A percentile compares a stretch with the other conserved stretches of the same genome.
Evolutionary conservation across 2,797 vertebrate species (phyloP).

Genomic region (Propithecus perrieri): DNA sequence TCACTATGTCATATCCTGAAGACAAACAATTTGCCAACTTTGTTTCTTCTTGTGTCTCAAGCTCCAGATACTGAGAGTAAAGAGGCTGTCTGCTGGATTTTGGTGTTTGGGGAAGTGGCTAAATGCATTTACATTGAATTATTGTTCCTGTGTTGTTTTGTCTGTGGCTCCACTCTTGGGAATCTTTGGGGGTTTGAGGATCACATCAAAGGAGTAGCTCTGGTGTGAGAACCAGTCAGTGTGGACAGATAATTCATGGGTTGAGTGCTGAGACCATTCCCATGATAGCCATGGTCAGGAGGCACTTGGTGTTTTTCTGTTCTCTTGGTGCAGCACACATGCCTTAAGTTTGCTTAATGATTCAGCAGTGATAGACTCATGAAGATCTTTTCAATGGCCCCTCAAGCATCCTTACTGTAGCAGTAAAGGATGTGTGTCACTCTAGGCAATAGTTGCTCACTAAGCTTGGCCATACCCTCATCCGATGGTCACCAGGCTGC

Average conservation of each 20-base stretch:
- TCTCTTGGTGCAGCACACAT: constrained; percentile 86
- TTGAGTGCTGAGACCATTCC: constrained; percentile 87
- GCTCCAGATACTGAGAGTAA: constrained; percentile 21
- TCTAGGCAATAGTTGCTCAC: background rate
- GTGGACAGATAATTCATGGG: constrained; percentile 86
- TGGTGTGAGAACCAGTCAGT: constrained; percentile 87
- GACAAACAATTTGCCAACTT: constrained; percentile 31
- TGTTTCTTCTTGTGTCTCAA: constrained; percentile 2
- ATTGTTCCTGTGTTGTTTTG: constrained; percentile 73
- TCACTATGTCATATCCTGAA: constrained; percentile 12
- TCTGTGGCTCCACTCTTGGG: constrained; percentile 78
- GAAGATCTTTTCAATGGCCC: constrained; percentile 82
- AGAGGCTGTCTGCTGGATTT: background rate
- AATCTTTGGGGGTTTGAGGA: constrained; percentile 78
- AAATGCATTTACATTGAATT: constrained; percentile 74
- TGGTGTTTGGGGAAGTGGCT: constrained; percentile 39
- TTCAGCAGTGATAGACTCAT: constrained; percentile 86
- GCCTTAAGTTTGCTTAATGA: constrained; percentile 86
- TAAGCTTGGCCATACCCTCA: background rate
- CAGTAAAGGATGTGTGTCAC: constrained; percentile 63
- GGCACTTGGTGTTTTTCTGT: constrained; percentile 83
- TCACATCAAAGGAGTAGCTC: constrained; percentile 87
- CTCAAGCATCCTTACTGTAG: constrained; percentile 73
- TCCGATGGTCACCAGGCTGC: background rate
- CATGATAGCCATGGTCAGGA: constrained; percentile 86